Evolutionary conservation across 1,140 invertebrate genomes (phyloP).

Genomic region (Chrysopa pallens): DNA sequence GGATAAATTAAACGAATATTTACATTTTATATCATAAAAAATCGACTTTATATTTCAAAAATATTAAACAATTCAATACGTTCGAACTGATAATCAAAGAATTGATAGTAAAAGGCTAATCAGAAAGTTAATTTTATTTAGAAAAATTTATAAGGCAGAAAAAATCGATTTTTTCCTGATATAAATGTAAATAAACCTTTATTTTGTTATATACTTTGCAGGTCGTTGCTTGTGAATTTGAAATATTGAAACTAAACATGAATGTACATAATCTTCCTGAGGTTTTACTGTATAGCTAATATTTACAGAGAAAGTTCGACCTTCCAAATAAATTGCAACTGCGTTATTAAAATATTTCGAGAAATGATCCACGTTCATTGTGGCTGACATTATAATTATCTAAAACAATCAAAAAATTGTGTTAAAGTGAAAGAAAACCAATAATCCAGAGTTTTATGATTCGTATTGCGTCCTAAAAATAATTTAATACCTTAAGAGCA

Average conservation of each 20-base stretch:
- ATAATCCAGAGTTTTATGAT: neutral
- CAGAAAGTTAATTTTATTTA: no score
- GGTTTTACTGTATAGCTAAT: constrained; percentile 55
- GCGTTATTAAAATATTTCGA: constrained; percentile 76
- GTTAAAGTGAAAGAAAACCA: no score
- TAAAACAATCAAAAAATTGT: no score
- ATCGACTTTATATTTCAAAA: no score
- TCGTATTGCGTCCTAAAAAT: neutral
- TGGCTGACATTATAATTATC: constrained; percentile 85
- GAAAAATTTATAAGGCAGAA: constrained; percentile 1
- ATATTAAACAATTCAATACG: constrained; percentile 2
- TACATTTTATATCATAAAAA: constrained; percentile 4
- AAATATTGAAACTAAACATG: constrained; percentile 71
- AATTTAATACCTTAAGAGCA: constrained; percentile 45
- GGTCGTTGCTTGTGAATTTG: constrained; percentile 76
- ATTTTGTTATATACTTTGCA: constrained; percentile 37
- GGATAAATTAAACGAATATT: neutral
- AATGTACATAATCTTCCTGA: constrained; percentile 72
- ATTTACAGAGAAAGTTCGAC: constrained; percentile 70
- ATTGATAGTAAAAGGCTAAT: no score
- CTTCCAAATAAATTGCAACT: constrained; percentile 75
- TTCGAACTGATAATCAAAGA: no score
- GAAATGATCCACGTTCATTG: constrained; percentile 90
- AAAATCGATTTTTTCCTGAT: no score
- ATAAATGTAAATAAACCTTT: no score